phyloP scores from a whole-genome alignment of 2,797 vertebrate genomes.

The Miichthys miiuy region DNA sequence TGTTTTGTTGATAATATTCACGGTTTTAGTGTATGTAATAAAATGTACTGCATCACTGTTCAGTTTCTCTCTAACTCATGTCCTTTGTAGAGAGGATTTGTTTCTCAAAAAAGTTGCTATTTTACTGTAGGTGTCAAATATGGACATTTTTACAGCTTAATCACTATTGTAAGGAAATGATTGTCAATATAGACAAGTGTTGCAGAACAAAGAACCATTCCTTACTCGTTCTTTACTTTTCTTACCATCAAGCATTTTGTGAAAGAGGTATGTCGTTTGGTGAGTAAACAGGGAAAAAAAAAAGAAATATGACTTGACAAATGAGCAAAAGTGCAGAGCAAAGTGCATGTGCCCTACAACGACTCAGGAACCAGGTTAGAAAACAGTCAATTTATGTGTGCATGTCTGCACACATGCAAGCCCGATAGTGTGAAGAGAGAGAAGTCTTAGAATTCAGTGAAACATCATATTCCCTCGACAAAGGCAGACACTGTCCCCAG shows the following conservation, averaged over 20 bases:
- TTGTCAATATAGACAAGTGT: background rate
- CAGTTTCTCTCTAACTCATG: background rate
- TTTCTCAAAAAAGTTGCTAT: background rate
- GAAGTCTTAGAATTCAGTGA: conserved; percentile 57
- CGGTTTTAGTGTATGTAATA: conserved; percentile 21
- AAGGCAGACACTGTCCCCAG: conserved; percentile 65
- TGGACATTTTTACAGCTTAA: background rate
- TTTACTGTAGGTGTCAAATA: background rate
- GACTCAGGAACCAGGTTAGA: background rate
- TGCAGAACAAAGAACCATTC: too few relatives aligned
- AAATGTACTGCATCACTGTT: background rate
- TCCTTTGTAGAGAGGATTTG: background rate
- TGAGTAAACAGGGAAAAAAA: background rate
- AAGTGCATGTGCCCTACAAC: background rate
- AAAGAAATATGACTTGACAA: conserved; percentile 8
- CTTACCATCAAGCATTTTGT: background rate
- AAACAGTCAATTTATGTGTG: background rate
- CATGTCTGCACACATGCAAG: background rate
- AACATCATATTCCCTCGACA: conserved; percentile 74
- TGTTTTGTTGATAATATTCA: conserved; percentile 22
- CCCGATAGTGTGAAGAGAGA: conserved; percentile 24
- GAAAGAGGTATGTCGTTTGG: background rate
- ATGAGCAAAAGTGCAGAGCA: conserved; percentile 9
- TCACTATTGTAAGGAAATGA: background rate
- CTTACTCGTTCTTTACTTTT: background rate